Base-by-base conservation (phyloP, 2,888 invertebrate species). In the Euzetes globulus region DNA sequence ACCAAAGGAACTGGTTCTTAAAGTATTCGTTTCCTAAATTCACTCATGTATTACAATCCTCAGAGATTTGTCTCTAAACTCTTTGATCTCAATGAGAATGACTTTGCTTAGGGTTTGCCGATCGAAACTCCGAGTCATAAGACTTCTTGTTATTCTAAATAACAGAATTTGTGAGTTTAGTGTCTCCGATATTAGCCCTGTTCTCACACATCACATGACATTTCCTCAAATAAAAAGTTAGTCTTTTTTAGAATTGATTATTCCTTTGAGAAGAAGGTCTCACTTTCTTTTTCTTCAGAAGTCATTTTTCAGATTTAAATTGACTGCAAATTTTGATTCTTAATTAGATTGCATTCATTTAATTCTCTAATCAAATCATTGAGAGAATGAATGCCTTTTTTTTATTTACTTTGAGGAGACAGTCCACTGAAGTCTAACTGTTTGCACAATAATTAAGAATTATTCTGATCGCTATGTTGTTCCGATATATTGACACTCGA, bases 331-430 rank as follows among this genome's bases (percentile, higher is more conserved):
- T 9, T 63, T 29, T 63, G 63, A 63, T 29, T 17, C 63, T 37
- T 63, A 63, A 63, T 68, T 68, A n/a, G 68, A 68, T 68, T 68
- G n/a, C 37, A 37, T 45, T 60, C 27, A 33, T 41, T 41, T 13
- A 60, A 37, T 17, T 37, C n/a, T 68, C n/a, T 68, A 45, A 68
- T 68, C 68, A 68, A 68, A 68, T 68, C 41, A 68, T 41, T 41
- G 63, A 63, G 2, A 45, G 22, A 13, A 41, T 17, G 19, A 60
- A 60, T 22, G n/a, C n/a, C n/a, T n/a, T n/a, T 41, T 55, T 55
- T 55, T 55, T 55, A 55, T 55, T 55, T 22, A 11, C 25, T 55
- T 55, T 55, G 19, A 47, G 19, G 55, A 55, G 22, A 25, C 55
- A 25, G 19, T 55, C 22, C 13, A 9, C 22, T 50, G 50, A 50